These are phyloP conservation scores for Trogon melanurus DNA, from an alignment of 2,113 vertebrate species.

Conservation along the genomic window DNA sequence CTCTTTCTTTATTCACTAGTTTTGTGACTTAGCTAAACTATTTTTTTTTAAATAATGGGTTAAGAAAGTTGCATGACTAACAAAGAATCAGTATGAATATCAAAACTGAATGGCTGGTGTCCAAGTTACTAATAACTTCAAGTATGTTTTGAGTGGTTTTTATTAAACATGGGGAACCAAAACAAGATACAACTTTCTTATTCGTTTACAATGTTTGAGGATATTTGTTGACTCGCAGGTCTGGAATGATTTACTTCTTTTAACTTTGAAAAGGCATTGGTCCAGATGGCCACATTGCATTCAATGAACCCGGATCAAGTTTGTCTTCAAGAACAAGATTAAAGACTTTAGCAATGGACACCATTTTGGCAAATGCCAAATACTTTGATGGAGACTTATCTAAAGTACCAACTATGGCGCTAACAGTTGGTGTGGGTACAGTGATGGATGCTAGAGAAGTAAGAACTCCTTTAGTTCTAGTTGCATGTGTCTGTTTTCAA, in stretches of 20 bases:
- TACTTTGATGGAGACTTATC: conserved; percentile 85
- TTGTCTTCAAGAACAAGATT: conserved; percentile 85
- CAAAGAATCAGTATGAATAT: not conserved
- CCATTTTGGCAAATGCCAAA: conserved; percentile 86
- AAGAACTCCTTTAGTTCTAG: conserved; percentile 65
- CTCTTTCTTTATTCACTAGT: not conserved
- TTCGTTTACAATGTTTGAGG: not conserved
- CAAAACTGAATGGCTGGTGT: not conserved
- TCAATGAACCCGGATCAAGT: conserved; percentile 87
- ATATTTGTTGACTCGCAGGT: not conserved
- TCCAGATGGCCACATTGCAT: conserved; percentile 87
- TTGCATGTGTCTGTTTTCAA: conserved; percentile 55
- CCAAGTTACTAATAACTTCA: not conserved
- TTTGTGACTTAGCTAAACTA: not conserved
- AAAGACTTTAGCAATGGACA: conserved; percentile 87
- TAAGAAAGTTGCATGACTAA: not conserved
- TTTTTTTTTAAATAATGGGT: not conserved
- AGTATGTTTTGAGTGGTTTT: not conserved
- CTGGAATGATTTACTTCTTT: conserved; percentile 44
- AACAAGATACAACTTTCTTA: not conserved
- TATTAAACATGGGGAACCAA: not conserved
- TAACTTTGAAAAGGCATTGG: conserved; percentile 82
- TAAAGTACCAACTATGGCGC: conserved; percentile 86
- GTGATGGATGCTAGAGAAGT: conserved; percentile 88
- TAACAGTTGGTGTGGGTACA: conserved; percentile 86